A percentile compares a stretch with the other conserved stretches of the same genome.
Conservation (phyloP, 2,797 vertebrate genomes). For the Pseudotriccus pelzelni region DNA sequence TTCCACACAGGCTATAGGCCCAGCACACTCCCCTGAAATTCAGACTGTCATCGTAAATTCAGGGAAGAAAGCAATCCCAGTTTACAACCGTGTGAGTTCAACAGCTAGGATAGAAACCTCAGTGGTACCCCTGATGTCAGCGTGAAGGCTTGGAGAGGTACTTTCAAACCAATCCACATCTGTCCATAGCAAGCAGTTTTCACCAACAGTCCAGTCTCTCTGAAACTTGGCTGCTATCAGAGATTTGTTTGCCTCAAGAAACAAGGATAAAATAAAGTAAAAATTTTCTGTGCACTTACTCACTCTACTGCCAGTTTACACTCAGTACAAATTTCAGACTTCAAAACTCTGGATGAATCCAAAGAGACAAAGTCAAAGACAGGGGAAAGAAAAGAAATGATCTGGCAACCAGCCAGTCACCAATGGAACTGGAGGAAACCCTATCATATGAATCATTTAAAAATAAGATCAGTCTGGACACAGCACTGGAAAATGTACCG, state of each 20-base stretch:
- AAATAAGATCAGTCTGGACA: slow-evolving; percentile 65
- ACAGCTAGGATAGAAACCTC: background rate
- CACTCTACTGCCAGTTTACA: slow-evolving; percentile 13
- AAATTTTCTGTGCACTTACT: slow-evolving; percentile 2
- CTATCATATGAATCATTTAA: slow-evolving; percentile 67
- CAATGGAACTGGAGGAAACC: slow-evolving; percentile 62
- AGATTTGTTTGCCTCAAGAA: slow-evolving; percentile 16
- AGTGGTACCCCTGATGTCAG: background rate
- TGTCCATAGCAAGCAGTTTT: background rate
- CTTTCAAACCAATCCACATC: background rate
- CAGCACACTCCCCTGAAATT: background rate
- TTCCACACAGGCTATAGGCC: background rate
- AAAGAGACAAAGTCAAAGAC: slow-evolving; percentile 38
- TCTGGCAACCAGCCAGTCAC: slow-evolving; percentile 49
- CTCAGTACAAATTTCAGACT: slow-evolving; percentile 16
- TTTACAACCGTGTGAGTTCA: background rate
- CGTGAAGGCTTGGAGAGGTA: background rate
- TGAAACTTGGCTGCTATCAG: slow-evolving; percentile 15
- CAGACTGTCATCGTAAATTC: background rate
- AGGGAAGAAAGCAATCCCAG: background rate
- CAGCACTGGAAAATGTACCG: slow-evolving; percentile 66
- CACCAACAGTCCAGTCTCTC: background rate
- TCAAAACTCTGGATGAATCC: slow-evolving; percentile 39
- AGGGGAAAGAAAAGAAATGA: background rate
- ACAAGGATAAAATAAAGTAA: background rate